phyloP scores from a whole-genome alignment of 1,140 invertebrate species.

The Pseudomyrmex dendroicus region DNA sequence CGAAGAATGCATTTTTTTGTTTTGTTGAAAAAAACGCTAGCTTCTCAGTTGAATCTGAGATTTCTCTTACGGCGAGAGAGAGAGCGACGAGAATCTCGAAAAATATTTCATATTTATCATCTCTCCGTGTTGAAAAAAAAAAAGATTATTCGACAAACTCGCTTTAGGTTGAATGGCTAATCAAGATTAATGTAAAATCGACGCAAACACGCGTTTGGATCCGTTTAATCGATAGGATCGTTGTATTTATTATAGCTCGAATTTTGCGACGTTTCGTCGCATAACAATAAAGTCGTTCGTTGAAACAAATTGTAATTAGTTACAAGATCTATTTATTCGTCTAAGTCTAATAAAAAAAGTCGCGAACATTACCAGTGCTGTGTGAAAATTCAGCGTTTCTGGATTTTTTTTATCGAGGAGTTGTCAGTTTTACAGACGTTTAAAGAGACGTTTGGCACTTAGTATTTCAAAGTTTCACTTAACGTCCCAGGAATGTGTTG shows the following conservation, averaged over 20 bases:
- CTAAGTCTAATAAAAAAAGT: conserved; percentile 65
- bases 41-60: background rate
- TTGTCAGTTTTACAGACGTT: conserved; percentile 7
- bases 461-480: background rate
- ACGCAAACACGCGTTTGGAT: background rate
- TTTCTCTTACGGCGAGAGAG: background rate
- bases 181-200: conserved; percentile 11
- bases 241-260: conserved; percentile 80
- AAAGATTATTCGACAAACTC: background rate
- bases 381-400: conserved; percentile 69
- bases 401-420: background rate
- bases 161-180: background rate
- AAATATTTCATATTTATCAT: background rate
- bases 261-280: background rate
- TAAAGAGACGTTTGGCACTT: background rate
- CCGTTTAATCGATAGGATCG: conserved; percentile 69
- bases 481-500: background rate
- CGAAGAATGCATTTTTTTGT: background rate
- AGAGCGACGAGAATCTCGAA: background rate
- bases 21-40: background rate
- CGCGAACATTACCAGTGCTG: conserved; percentile 68
- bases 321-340: conserved; percentile 72
- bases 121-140: too few species aligned
- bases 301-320: conserved; percentile 69
- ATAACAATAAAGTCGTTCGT: conserved; percentile 40